A percentile compares a stretch with the other conserved stretches of the same genome.
phyloP scores from a whole-genome alignment of 2,113 vertebrate genomes.

The Heliornis fulica region DNA sequence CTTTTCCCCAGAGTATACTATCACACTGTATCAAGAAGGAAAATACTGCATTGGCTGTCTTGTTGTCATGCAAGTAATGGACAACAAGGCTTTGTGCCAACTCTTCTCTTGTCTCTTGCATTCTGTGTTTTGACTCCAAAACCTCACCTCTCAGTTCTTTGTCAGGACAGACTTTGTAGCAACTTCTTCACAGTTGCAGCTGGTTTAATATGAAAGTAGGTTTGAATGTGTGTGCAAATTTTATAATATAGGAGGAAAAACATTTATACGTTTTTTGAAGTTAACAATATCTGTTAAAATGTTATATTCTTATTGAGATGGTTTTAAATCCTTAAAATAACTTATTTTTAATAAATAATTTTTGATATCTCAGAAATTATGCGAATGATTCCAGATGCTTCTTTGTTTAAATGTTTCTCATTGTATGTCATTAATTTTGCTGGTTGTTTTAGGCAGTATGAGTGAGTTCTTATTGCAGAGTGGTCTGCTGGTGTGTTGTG shows the following conservation, averaged over 20 bases:
- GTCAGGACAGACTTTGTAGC: not conserved
- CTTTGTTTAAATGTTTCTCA: not conserved
- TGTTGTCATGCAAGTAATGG: not conserved
- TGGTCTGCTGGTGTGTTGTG: not conserved
- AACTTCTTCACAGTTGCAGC: not conserved
- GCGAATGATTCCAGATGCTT: not conserved
- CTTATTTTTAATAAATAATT: slow-evolving; percentile 61
- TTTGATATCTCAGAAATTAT: not conserved
- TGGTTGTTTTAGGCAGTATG: not conserved
- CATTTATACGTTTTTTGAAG: not conserved
- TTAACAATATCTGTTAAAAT: not conserved
- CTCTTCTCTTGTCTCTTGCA: not conserved
- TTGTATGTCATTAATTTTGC: not conserved
- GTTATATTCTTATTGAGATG: not conserved
- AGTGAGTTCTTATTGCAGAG: not conserved
- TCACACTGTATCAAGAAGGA: not conserved
- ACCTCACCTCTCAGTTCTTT: not conserved
- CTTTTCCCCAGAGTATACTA: not conserved
- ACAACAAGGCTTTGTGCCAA: not conserved
- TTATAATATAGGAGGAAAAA: not conserved
- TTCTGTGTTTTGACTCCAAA: not conserved
- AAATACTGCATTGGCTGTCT: not conserved
- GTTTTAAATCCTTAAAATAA: slow-evolving; percentile 42
- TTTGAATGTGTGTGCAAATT: not conserved
- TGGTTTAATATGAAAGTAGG: not conserved